Evolutionary conservation across 2,113 vertebrate genomes (phyloP).

Genomic region (Trachemys scripta): DNA sequence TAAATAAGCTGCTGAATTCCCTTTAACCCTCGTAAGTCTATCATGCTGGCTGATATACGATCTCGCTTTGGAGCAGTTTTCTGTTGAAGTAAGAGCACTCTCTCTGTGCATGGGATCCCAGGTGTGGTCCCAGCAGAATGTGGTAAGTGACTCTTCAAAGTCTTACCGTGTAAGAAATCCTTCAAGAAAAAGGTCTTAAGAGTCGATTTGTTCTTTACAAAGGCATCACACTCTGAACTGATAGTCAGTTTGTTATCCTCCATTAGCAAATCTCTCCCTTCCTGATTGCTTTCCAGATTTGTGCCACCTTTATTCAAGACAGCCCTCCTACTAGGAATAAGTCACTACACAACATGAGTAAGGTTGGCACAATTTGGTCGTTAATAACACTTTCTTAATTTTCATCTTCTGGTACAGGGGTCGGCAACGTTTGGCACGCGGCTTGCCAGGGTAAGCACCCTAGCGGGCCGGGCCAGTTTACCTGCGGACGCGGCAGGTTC

Average conservation of each 20-base stretch:
- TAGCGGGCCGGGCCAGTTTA: too few species aligned
- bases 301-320: background rate
- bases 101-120: background rate
- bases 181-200: background rate
- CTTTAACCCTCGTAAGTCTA: background rate
- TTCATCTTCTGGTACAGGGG: background rate
- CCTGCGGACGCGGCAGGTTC: too few species aligned
- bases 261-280: background rate
- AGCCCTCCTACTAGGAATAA: background rate
- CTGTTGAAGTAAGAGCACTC: background rate
- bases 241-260: background rate
- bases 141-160: background rate
- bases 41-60: background rate
- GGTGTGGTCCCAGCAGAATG: background rate
- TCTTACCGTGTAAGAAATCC: background rate
- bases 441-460: too few species aligned
- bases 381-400: background rate
- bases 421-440: too few species aligned
- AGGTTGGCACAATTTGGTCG: background rate
- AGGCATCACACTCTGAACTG: background rate
- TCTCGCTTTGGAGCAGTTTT: background rate
- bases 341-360: background rate
- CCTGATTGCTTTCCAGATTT: background rate
- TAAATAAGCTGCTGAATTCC: conserved; percentile 10
- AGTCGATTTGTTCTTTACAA: background rate